Conservation (phyloP, 2,113 vertebrate species). For the Pelvicachromis taeniatus region DNA sequence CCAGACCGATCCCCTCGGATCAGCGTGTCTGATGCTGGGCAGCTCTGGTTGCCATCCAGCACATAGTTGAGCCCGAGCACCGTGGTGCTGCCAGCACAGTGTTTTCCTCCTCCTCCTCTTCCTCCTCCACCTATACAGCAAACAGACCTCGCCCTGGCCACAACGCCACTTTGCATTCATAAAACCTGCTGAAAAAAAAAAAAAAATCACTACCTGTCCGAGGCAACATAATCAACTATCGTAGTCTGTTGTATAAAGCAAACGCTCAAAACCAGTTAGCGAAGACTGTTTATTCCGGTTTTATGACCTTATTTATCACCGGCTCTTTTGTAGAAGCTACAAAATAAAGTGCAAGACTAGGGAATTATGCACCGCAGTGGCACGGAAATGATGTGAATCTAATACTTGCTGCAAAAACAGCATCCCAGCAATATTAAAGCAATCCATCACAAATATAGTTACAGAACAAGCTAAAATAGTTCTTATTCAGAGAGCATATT, state of each 20-base stretch:
- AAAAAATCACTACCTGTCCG: neutral
- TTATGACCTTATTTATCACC: neutral
- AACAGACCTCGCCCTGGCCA: neutral
- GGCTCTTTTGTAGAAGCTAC: neutral
- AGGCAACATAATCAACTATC: neutral
- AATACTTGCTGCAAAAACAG: neutral
- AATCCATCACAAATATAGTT: neutral
- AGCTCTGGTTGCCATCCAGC: slow-evolving; percentile 40
- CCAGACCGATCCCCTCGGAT: neutral
- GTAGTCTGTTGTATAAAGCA: neutral
- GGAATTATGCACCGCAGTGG: neutral
- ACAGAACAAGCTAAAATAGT: neutral
- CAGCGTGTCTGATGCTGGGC: slow-evolving; percentile 47
- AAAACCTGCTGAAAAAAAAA: neutral
- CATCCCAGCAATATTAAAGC: neutral
- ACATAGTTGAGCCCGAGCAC: slow-evolving; percentile 34
- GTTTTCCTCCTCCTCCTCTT: slow-evolving; percentile 26
- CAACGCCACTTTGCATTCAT: neutral
- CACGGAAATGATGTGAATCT: neutral
- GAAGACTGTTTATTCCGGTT: neutral
- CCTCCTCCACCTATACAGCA: slow-evolving; percentile 5
- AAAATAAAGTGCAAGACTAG: neutral
- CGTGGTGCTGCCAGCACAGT: slow-evolving; percentile 25
- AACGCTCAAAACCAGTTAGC: neutral
- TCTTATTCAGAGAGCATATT: neutral